Conservation (phyloP, 2,888 invertebrate species). For the Monoplex corrugatus region DNA sequence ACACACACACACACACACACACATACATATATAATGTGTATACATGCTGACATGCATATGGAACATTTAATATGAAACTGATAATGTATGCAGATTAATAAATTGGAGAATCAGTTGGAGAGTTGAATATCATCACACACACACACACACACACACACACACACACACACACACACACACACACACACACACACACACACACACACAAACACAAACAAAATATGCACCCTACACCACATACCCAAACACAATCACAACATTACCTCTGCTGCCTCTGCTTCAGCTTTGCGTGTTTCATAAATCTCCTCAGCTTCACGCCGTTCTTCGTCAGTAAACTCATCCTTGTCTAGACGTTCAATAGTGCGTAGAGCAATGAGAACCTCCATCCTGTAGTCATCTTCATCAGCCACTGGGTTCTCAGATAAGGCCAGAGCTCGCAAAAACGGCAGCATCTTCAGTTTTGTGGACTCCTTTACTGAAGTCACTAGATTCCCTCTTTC, state of each 20-base stretch:
- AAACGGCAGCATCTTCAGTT: conserved; percentile 76
- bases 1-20: neutral
- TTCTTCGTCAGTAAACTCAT: conserved; percentile 80
- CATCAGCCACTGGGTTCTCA: conserved; percentile 80
- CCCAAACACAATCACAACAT: neutral
- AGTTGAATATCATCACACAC: neutral
- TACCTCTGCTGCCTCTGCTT: conserved; percentile 60
- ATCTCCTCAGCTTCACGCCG: conserved; percentile 79
- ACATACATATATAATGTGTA: neutral
- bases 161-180: neutral
- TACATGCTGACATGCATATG: neutral
- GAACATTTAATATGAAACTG: too few relatives aligned
- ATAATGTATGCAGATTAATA: too few relatives aligned
- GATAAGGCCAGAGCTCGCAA: conserved; percentile 76
- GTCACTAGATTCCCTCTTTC: conserved; percentile 78
- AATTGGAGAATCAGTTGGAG: too few relatives aligned
- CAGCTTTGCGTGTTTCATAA: conserved; percentile 74
- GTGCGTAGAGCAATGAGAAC: conserved; percentile 77
- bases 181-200: neutral
- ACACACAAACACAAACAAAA: too few relatives aligned
- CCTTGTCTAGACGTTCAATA: conserved; percentile 81
- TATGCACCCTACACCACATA: too few relatives aligned
- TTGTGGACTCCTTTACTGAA: conserved; percentile 76
- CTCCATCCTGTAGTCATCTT: conserved; percentile 81
- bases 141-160: neutral